Base-by-base conservation (phyloP, 2,797 vertebrate species). In the Apogon hyalosoma region DNA sequence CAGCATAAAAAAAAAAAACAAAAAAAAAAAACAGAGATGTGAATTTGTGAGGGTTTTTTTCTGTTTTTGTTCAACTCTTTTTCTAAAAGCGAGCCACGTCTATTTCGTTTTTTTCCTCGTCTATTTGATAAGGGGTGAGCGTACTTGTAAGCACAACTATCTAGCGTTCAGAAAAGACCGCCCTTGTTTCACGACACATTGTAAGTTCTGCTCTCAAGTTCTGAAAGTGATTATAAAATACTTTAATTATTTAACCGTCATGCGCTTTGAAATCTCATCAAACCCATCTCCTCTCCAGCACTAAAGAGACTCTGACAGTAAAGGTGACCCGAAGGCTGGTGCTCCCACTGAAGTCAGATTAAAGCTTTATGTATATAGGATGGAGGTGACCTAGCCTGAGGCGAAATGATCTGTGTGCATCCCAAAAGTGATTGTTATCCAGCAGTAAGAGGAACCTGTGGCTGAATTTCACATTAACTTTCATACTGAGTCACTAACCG, bases 271-370 rank as follows among this genome's bases (percentile, higher is more conserved):
- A 67, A 75, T 69, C 14, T 68, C 75, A 81, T 82, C 84, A 85
- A 79, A 79, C 54, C 46, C 15, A 79, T 58, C 48, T 64, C 47
- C 21, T 61, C 57, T 58, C 49, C 24, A 49, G 63, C 69, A 59
- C 56, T 66, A 54, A 55, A 66, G 47, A 24, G 48, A 66, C 14
- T 60, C 40, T 83, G 85, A 76, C 85, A 82, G 86, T 65, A 73
- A 76, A 88, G 82, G 83, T 89, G 82, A 89, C 73, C 63, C 16
- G 42, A 31, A 69, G 68, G 54, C 72, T 75, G 60, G 57, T 70
- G 79, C 73, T 76, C 64, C 40, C 41, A 68, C 47, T 73, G 66
- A 74, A 83, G 73, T 69, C 58, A 79, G 76, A 85, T 85, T 69
- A 80, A 90, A 87, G 65, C 70, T 79, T 75, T 48, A 77, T 73